Evolutionary conservation across 2,797 vertebrate genomes (phyloP).

Genomic region (Coreius guichenoti): DNA sequence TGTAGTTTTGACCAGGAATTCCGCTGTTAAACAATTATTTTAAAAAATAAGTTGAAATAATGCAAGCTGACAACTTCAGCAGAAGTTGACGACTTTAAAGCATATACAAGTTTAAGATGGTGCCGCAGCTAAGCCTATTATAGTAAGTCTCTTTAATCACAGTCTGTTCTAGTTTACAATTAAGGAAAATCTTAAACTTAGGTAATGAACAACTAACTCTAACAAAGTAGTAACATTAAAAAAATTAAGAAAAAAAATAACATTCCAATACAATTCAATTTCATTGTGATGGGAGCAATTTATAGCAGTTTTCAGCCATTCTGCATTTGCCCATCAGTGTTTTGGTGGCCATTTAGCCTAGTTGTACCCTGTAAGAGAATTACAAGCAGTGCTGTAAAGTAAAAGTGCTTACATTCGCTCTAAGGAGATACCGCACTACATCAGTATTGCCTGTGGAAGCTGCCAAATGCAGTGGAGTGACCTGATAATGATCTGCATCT

Average conservation of each 20-base stretch:
- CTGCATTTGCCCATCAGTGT: neutral
- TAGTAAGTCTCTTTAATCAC: slow-evolving; percentile 28
- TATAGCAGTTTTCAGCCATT: neutral
- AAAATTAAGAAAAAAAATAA: neutral
- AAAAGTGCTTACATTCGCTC: slow-evolving; percentile 71
- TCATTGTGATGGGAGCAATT: neutral
- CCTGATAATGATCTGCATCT: slow-evolving; percentile 77
- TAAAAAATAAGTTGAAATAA: neutral
- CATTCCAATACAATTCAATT: neutral
- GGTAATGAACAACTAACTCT: neutral
- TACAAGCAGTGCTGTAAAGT: neutral
- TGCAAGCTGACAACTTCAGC: no score
- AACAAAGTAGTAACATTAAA: neutral
- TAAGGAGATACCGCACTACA: slow-evolving; percentile 79
- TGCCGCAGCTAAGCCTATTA: slow-evolving; percentile 10
- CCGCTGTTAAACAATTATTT: neutral
- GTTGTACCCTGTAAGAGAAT: neutral
- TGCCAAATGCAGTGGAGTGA: slow-evolving; percentile 81
- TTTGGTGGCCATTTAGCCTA: neutral
- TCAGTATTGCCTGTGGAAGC: slow-evolving; percentile 80
- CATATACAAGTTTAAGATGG: neutral
- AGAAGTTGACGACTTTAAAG: neutral
- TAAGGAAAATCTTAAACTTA: neutral
- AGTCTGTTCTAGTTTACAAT: neutral
- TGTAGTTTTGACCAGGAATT: neutral